Evolutionary conservation across 92 coral and sea anemone genomes (phyloP).

Genomic region (Diadumene lineata): DNA sequence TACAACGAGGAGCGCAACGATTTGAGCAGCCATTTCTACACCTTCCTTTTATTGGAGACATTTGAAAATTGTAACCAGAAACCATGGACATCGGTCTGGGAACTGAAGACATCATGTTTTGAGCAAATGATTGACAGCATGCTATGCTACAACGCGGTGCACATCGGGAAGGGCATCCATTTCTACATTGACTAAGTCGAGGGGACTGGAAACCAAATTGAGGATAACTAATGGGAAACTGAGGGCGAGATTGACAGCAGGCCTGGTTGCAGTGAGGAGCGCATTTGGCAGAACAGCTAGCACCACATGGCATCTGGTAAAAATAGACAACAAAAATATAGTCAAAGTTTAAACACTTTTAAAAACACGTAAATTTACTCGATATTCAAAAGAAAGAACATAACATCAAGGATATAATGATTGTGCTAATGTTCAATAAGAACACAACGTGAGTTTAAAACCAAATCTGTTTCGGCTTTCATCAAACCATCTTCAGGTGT

Average conservation of each 20-base stretch:
- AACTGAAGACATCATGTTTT: not conserved
- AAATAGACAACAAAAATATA: not conserved
- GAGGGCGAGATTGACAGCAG: not conserved
- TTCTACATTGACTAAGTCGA: not conserved
- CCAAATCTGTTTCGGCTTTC: no score
- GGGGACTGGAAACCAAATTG: not conserved
- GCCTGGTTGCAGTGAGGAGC: not conserved
- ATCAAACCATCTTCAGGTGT: no score
- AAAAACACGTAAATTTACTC: no score
- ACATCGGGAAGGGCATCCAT: not conserved
- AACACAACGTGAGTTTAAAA: no score
- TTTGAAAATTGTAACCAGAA: not conserved
- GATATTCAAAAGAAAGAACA: no score
- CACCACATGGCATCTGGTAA: not conserved
- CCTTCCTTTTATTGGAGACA: not conserved
- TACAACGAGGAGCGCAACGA: slow-evolving; percentile 4
- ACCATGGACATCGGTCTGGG: not conserved
- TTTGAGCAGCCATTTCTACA: not conserved
- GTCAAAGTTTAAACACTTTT: no score
- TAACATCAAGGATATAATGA: no score
- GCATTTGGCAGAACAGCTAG: not conserved
- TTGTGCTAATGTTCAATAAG: no score
- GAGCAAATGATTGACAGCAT: not conserved
- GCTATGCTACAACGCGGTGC: not conserved
- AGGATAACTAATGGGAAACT: not conserved